Evolutionary conservation across 2,888 invertebrate species (phyloP).

Genomic region (Protula sp.): DNA sequence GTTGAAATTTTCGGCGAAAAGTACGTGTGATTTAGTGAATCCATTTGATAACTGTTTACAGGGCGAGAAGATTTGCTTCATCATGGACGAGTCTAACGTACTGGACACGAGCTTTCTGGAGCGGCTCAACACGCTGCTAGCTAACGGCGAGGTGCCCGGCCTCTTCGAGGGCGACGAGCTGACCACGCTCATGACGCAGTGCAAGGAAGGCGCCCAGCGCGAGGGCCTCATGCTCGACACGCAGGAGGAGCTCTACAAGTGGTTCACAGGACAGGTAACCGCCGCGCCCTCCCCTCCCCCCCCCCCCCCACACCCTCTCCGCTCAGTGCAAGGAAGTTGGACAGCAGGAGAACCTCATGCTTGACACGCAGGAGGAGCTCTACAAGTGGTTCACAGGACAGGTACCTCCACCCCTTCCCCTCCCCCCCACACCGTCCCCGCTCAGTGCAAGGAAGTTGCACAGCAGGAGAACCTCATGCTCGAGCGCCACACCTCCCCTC

Average conservation of each 20-base stretch:
- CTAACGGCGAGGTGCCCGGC: constrained; percentile 85
- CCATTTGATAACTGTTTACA: no score
- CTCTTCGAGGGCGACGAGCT: constrained; percentile 80
- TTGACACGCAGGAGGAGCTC: constrained; percentile 95
- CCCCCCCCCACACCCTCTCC: constrained; percentile 96
- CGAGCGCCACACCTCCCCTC: no score
- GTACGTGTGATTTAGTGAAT: no score
- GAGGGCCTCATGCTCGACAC: constrained; percentile 98
- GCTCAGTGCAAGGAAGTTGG: constrained; percentile 99
- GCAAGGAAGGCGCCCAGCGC: constrained; percentile 96
- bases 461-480: constrained; percentile 96
- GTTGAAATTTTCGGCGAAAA: no score
- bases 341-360: constrained; percentile 93
- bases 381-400: constrained; percentile 98
- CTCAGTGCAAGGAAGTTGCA: constrained; percentile 98
- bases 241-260: constrained; percentile 97
- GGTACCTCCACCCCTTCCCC: no score
- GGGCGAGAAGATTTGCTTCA: constrained; percentile 98
- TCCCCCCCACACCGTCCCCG: no score
- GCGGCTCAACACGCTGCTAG: constrained; percentile 96
- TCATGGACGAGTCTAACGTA: constrained; percentile 98
- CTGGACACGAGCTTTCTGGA: constrained; percentile 97
- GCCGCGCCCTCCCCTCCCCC: no score
- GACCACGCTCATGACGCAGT: constrained; percentile 98
- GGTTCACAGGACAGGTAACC: constrained; percentile 83